A percentile compares a stretch with the other conserved stretches of the same genome.
Evolutionary conservation across 2,797 vertebrate species (phyloP).

Genomic region (Macroramphosus scolopax): DNA sequence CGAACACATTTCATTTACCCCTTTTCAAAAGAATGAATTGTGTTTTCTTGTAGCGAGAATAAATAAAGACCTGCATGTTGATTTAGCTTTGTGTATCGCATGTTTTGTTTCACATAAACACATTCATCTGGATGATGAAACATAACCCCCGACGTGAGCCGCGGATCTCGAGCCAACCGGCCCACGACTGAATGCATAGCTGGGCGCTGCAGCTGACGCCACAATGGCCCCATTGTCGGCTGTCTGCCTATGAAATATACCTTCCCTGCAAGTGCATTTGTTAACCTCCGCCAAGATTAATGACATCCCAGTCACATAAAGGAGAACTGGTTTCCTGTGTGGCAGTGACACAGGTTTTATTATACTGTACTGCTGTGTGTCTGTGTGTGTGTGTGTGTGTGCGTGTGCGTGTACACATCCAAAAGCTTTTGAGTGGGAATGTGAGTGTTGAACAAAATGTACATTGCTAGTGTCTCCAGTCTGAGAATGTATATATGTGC

Average conservation of each 20-base stretch:
- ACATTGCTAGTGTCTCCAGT: slow-evolving; percentile 33
- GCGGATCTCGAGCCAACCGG: slow-evolving; percentile 47
- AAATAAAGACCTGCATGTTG: slow-evolving; percentile 49
- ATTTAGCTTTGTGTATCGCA: slow-evolving; percentile 48
- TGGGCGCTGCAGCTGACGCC: slow-evolving; percentile 32
- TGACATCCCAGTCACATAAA: slow-evolving; percentile 71
- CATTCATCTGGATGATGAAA: slow-evolving; percentile 62
- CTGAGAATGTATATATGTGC: slow-evolving; percentile 16
- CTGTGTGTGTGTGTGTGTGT: slow-evolving; percentile 19
- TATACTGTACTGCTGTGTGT: slow-evolving; percentile 41
- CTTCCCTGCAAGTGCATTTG: slow-evolving; percentile 74
- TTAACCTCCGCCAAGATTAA: slow-evolving; percentile 76
- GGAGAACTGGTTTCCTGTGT: slow-evolving; percentile 73
- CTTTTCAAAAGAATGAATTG: slow-evolving; percentile 42
- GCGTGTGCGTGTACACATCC: slow-evolving; percentile 25
- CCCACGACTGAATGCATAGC: slow-evolving; percentile 57
- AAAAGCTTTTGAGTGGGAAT: slow-evolving; percentile 41
- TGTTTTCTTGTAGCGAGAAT: slow-evolving; percentile 31
- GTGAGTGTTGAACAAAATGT: slow-evolving; percentile 47
- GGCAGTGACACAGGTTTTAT: slow-evolving; percentile 62
- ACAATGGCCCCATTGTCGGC: slow-evolving; percentile 74
- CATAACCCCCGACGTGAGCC: slow-evolving; percentile 53
- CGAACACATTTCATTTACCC: slow-evolving; percentile 9
- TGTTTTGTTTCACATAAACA: slow-evolving; percentile 49
- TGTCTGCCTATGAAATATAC: slow-evolving; percentile 73